Base-by-base conservation (phyloP, 1,140 invertebrate genomes). In the Manduca sexta region DNA sequence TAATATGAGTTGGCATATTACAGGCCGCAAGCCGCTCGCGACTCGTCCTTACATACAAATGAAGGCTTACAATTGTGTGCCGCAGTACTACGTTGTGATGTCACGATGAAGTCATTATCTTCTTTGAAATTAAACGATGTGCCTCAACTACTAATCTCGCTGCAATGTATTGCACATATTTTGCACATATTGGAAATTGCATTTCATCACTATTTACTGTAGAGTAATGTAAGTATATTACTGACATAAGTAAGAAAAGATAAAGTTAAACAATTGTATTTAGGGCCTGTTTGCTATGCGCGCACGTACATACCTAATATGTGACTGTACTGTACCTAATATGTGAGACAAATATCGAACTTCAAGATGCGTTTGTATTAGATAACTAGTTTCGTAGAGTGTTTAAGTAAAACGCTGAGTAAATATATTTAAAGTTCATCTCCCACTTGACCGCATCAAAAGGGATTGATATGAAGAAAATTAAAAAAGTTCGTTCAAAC, bases 401-500 rank as follows among this genome's bases (percentile, higher is more conserved):
- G 8, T 5, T 3, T 26, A 26, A 26, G 8, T 26, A 26, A 26
- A 26, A 5, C 55, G 50, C 58, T 64, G 3, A 35, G 12, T 12
- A 35, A 35, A 12, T 12, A 35, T n/a, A 35, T 14, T 64, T 57
- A 70, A 71, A 68, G 59, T 73, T 71, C 63, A 43, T 50, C 46
- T 52, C 40, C 48, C 57, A 56, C 67, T 73, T 70, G 69, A 74
- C 69, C 71, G 58, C 64, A 8, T 63, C 63, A 59, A 66, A 56
- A 64, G 62, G 60, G 65, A 72, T 70, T 66, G 51, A 61, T 55
- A 60, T 59, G 52, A 53, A 65, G 62, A 64, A 73, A 69, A 73
- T 74, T 73, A 73, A 77, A 77, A 77, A 74, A 77, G 59, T 77
- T 74, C 54, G 56, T 61, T 57, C 61, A 74, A 72, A 74, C 66